phyloP scores from a whole-genome alignment of 1,140 invertebrate species.

The Temnothorax nylanderi region DNA sequence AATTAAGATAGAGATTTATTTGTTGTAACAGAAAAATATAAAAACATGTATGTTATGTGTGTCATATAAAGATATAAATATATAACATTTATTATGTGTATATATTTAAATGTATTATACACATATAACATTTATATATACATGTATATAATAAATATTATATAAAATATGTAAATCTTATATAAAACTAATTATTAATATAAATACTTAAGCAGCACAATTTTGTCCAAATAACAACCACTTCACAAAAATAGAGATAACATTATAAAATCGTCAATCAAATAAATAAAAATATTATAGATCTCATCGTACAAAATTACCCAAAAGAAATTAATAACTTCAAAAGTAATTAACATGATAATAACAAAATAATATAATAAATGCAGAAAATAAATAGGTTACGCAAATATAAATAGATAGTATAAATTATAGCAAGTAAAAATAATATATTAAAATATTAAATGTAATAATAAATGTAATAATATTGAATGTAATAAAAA shows the following conservation, averaged over 20 bases:
- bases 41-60: neutral
- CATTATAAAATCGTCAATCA: neutral
- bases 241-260: too few relatives aligned
- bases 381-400: neutral
- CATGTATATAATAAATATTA: neutral
- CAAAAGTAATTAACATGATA: neutral
- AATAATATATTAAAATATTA: conserved; percentile 11
- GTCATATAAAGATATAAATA: neutral
- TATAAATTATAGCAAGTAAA: neutral
- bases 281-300: neutral
- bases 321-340: neutral
- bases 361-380: neutral
- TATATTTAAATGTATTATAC: neutral
- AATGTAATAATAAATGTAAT: neutral
- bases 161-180: neutral
- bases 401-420: neutral
- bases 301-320: neutral
- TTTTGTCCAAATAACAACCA: neutral
- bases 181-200: conserved; percentile 12
- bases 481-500: conserved; percentile 10
- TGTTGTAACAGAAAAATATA: neutral
- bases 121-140: neutral
- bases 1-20: neutral
- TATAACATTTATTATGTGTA: neutral
- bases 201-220: neutral